Evolutionary conservation across 1,140 invertebrate species (phyloP), one percentile per base, ranked within the genome.

Genomic region (Leptinotarsa defecta): DNA sequence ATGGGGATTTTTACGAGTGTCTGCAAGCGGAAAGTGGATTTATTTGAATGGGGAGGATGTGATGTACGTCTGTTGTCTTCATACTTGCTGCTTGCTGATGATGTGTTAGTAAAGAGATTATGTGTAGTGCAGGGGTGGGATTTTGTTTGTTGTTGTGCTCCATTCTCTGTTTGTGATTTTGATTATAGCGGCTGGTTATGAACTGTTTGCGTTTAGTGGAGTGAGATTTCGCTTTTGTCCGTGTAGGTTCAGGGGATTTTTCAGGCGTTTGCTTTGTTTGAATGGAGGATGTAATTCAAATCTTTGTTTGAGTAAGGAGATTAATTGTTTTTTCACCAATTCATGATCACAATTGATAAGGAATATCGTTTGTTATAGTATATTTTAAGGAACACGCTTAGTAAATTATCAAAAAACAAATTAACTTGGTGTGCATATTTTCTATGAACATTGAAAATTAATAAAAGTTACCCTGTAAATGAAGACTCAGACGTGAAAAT

Each of bases 71-170:
- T 83, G 79, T 81, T 83, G 79, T 83, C 80, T 83, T 81, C 48
- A 19, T 70, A 49, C 34, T 73, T 20, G 65, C 19, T 74, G 73
- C 78, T 80, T 81, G 81, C 78, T 82, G 80, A 81, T 80, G 82
- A 83, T 82, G 82, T 82, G 81, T 81, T 81, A 76, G 81, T 81
- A 83, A 83, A 83, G 79, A 80, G 82, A 83, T 83, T 83, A 83
- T 79, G 80, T 80, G 75, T 70, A 73, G 75, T 74, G 76, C 63
- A 74, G 78, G 73, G 75, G 70, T 75, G 71, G 70, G 73, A 68
- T 79, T 57, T 77, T 69, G 72, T 77, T 76, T 70, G 76, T 24
- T 71, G 76, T 77, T 77, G 76, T 80, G 62, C 73, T 77, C 68
- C 52, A 74, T 74, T 78, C 74, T 67, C 65, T 81, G 79, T 81